These are phyloP conservation scores for Lycaena phlaeas DNA, from an alignment of 2,888 invertebrate species.

Conservation along the genomic window DNA sequence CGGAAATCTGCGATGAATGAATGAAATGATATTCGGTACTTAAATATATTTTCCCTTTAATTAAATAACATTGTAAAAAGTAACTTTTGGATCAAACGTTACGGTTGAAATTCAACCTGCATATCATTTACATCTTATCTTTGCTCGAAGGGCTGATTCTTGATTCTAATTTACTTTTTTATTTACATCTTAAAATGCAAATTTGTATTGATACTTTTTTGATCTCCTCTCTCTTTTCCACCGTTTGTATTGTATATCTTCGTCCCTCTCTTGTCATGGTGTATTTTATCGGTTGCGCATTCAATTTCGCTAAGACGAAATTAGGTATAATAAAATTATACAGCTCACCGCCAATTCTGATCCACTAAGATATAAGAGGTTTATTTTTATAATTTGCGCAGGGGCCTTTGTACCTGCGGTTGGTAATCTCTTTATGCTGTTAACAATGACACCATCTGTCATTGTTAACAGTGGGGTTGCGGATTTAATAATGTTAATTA, in stretches of 20 bases:
- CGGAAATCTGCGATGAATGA: too few species aligned
- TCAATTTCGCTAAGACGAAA: conserved; percentile 43
- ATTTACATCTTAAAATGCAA: conserved; percentile 47
- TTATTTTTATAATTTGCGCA: conserved; percentile 34
- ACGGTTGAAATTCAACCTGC: conserved; percentile 7
- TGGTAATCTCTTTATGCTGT: conserved; percentile 32
- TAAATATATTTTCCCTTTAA: too few species aligned
- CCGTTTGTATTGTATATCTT: conserved; percentile 15
- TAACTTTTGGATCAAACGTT: too few species aligned
- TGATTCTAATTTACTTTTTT: conserved; percentile 29
- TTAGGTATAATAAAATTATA: conserved; percentile 66
- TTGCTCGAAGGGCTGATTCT: conserved; percentile 20
- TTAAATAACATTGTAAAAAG: too few species aligned
- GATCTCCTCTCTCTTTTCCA: conserved; percentile 29
- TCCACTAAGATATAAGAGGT: conserved; percentile 38
- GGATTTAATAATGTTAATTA: not conserved
- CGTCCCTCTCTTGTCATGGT: conserved; percentile 24
- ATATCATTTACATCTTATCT: conserved; percentile 23
- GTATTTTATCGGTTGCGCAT: conserved; percentile 38
- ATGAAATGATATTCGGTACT: too few species aligned
- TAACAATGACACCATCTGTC: conserved; percentile 20
- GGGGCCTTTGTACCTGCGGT: conserved; percentile 38
- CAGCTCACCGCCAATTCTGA: conserved; percentile 37
- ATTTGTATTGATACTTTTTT: conserved; percentile 44
- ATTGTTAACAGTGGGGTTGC: conserved; percentile 2